Evolutionary conservation across 1,140 invertebrate species (phyloP), one percentile per base, ranked within the genome.

Genomic region (Orchesella cincta): DNA sequence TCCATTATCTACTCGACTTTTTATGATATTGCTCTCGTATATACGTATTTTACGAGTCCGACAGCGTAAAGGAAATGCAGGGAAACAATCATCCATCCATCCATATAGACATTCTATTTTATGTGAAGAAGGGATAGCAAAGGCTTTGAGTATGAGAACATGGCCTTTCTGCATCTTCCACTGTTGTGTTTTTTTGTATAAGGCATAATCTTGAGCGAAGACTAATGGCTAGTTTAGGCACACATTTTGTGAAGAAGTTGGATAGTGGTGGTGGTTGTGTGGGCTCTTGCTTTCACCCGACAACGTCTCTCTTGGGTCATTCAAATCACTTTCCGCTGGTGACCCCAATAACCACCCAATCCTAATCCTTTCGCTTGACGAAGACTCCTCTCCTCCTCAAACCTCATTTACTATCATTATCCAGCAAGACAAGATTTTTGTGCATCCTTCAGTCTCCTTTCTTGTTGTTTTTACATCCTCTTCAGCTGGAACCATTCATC

Each of bases 271-370:
- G 20, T 46, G 8, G 39, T 46, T 46, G 8, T 8, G 39, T 12
- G 39, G 20, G 39, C 8, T 12, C 39, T 46, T 46, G 8, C 8
- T 20, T 46, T 57, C 39, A 46, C 18, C 39, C 39, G 18, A 18
- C 39, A 46, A 18, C 39, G 5, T 46, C 39, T 46, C 64, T 76
- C 75, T 76, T 51, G 75, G 75, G 75, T 76, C 75, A 76, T 76
- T 76, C 75, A 70, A 76, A 76, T 71, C 75, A 71, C 75, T 76
- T 76, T 76, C 62, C 75, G 46, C 52, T 51, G 23, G 51, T 54
- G 72, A 54, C 36, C 33, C 33, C 23, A 67, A 36, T 52, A 46
- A 67, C 36, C n/a, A 67, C 26, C 57, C 5, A 33, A 33, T 67
- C 73, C 51, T 64, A 34, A 67, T 23, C 52, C 52, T 18, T 57